Evolutionary conservation across 2,797 vertebrate genomes (phyloP).

Genomic region (Tenualosa ilisha): DNA sequence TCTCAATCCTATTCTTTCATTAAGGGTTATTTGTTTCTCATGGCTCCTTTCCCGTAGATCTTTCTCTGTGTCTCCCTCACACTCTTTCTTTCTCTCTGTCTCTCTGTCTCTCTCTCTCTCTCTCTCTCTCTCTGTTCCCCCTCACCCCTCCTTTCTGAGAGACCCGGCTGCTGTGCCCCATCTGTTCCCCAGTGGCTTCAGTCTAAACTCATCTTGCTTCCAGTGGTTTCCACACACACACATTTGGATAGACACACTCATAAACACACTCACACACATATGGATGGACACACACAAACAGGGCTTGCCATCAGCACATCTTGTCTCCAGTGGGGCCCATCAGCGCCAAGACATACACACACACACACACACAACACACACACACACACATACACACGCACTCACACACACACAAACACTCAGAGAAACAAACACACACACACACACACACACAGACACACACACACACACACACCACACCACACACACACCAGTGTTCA

Average conservation of each 20-base stretch:
- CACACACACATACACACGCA: background rate
- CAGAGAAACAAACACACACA: background rate
- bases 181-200: constrained; percentile 21
- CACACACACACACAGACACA: background rate
- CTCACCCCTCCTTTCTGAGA: background rate
- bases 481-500: too few relatives aligned
- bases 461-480: background rate
- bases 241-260: background rate
- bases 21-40: background rate
- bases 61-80: background rate
- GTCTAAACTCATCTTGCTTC: constrained; percentile 9
- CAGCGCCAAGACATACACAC: background rate
- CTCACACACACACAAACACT: background rate
- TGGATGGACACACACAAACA: background rate
- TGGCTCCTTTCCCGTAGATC: background rate
- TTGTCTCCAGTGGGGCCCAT: background rate
- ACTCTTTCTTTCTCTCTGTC: background rate
- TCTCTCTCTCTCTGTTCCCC: background rate
- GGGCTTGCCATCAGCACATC: background rate
- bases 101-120: background rate
- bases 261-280: background rate
- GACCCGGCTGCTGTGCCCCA: constrained; percentile 8
- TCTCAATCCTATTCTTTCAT: background rate
- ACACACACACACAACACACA: background rate
- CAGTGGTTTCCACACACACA: constrained; percentile 14